Percentiles rank a stretch among this genome's conserved stretches.
These are phyloP conservation scores for Python bivittatus DNA, from an alignment of 2,113 vertebrate species.

Conservation along the genomic window DNA sequence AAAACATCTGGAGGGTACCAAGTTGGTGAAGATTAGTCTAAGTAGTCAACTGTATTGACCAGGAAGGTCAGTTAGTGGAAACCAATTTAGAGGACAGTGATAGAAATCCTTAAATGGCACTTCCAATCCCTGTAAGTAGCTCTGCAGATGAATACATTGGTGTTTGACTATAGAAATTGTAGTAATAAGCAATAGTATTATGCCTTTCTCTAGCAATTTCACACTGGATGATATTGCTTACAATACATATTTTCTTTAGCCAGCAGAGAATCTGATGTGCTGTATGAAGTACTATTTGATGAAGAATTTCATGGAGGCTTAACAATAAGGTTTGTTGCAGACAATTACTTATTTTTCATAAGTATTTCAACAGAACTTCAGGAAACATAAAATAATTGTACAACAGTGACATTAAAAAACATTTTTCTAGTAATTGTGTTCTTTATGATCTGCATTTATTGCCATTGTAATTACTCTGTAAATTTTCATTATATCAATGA, in stretches of 20 bases:
- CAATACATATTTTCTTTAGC: constrained; percentile 72
- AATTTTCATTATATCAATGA: background rate
- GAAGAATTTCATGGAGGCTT: constrained; percentile 95
- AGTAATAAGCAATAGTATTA: background rate
- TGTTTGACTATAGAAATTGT: background rate
- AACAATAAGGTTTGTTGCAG: constrained; percentile 84
- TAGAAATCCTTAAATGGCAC: background rate
- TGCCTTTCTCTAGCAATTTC: background rate
- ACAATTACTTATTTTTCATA: background rate
- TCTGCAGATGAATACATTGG: background rate
- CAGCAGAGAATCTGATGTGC: constrained; percentile 89
- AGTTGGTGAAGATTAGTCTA: background rate
- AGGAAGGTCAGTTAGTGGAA: background rate
- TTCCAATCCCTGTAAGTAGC: background rate
- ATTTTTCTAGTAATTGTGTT: background rate
- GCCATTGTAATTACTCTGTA: background rate
- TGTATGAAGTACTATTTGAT: constrained; percentile 98
- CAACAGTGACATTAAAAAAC: background rate
- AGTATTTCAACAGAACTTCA: constrained; percentile 24
- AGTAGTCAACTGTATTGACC: background rate
- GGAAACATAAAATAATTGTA: background rate
- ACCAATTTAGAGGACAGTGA: background rate
- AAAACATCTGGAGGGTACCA: background rate
- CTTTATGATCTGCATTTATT: background rate
- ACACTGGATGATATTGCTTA: background rate